Conservation (phyloP, 2,888 invertebrate species). For the Melitaea athalia region DNA sequence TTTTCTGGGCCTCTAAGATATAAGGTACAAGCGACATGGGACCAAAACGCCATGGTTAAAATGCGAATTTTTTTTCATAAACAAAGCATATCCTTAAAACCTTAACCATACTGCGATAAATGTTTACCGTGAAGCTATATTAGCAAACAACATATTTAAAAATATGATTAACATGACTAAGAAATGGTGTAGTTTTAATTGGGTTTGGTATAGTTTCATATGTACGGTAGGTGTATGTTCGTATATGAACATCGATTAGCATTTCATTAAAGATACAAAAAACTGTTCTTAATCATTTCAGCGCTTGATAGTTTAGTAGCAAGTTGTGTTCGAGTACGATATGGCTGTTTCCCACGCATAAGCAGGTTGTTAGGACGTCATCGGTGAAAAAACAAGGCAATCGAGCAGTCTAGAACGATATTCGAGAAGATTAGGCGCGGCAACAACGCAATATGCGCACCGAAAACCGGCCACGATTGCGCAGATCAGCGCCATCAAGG, state of each 20-base stretch:
- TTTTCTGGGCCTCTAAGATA: too few relatives aligned
- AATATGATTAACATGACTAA: background rate
- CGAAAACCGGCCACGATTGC: constrained; percentile 78
- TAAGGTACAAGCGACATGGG: too few relatives aligned
- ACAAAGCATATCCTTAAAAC: too few relatives aligned
- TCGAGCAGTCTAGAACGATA: constrained; percentile 58
- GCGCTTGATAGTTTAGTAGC: background rate
- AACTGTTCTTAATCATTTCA: background rate
- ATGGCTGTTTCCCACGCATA: constrained; percentile 39
- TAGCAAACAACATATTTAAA: too few relatives aligned
- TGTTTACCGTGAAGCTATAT: too few relatives aligned
- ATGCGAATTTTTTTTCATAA: too few relatives aligned
- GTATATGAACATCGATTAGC: background rate
- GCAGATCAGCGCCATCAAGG: constrained; percentile 80
- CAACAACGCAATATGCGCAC: constrained; percentile 69
- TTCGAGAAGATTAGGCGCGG: constrained; percentile 69
- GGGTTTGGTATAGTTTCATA: background rate
- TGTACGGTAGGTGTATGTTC: background rate
- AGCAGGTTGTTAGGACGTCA: constrained; percentile 47
- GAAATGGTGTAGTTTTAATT: background rate
- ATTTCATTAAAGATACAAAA: background rate
- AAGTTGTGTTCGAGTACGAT: constrained; percentile 22
- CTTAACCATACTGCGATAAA: too few relatives aligned
- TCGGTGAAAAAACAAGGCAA: constrained; percentile 55
- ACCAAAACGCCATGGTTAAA: too few relatives aligned